Conservation (phyloP, 1,140 invertebrate species). For the Aphelenchoides besseyi region DNA sequence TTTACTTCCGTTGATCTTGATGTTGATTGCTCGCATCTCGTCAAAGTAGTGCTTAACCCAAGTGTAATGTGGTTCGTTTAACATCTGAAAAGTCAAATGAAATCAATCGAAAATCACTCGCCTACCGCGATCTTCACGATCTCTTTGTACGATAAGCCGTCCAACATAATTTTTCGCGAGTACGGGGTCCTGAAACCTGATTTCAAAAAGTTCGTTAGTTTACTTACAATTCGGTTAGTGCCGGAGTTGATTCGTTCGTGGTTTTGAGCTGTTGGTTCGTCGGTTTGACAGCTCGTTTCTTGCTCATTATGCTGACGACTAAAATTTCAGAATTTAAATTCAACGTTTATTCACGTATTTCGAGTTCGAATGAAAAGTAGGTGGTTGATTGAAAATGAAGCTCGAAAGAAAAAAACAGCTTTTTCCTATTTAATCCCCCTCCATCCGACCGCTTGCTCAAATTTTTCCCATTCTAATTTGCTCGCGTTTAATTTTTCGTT, state of each 20-base stretch:
- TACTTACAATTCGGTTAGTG: not conserved
- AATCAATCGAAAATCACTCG: too few species aligned
- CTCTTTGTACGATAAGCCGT: not conserved
- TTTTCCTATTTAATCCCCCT: too few species aligned
- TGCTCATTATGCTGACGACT: too few species aligned
- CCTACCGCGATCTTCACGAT: not conserved
- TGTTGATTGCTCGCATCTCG: not conserved
- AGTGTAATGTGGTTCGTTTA: not conserved
- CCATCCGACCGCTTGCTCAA: too few species aligned
- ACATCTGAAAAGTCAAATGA: not conserved
- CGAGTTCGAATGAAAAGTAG: too few species aligned
- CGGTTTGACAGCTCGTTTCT: too few species aligned
- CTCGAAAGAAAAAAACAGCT: too few species aligned
- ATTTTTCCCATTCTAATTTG: too few species aligned
- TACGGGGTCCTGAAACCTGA: not conserved
- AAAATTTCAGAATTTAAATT: too few species aligned
- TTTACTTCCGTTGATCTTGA: not conserved
- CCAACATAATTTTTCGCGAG: not conserved
- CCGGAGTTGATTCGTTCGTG: not conserved
- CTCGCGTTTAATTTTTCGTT: too few species aligned
- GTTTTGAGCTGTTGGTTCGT: not conserved
- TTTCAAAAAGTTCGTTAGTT: not conserved
- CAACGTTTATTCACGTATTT: too few species aligned
- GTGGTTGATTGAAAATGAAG: too few species aligned
- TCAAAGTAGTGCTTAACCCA: not conserved